Evolutionary conservation across 1,140 invertebrate genomes (phyloP), one percentile per base, ranked within the genome.

Genomic region (Cardiocondyla obscurior): DNA sequence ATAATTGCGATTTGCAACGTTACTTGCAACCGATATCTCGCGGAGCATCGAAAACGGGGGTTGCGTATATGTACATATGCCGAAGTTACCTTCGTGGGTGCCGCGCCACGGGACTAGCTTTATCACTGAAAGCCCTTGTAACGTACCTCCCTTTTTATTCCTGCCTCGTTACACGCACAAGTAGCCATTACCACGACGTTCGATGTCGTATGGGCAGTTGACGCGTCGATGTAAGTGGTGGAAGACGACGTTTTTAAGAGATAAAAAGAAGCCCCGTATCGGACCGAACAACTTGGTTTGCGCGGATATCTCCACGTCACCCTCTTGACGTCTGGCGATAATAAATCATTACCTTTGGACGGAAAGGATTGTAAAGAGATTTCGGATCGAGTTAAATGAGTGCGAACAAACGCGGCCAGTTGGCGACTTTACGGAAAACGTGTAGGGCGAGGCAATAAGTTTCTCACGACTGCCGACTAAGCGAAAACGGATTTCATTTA

Each of bases 71-170:
- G 67, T 79, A 25, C 33, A 62, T 22, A 7, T 67, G 64, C 44
- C 12, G 39, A 77, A 77, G 60, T 53, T 19, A 10, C 30, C 46
- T n/a, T 69, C 16, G 67, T 76, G 55, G 70, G 46, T 82, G 57
- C 44, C 53, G 53, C 33, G 69, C 36, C 53, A 16, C 46, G 36
- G 39, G 28, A 72, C 28, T 36, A 39, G 51, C n/a, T 76, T 82
- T 74, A 46, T 73, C 22, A 33, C 55, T 55, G 22, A 22, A 33
- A 22, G 44, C 70, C 19, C 12, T 53, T 42, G n/a, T n/a, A 81
- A 82, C 57, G 57, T 74, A 82, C 60, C 70, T n/a, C 44, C 33
- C 57, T 76, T 64, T 82, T 76, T 42, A 39, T 36, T 82, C 67
- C 67, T 67, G 33, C 69, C 39, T 44, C 12, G 42, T 82, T 49